Conservation (phyloP, 2,797 vertebrate species). For the Gouania willdenowi region DNA sequence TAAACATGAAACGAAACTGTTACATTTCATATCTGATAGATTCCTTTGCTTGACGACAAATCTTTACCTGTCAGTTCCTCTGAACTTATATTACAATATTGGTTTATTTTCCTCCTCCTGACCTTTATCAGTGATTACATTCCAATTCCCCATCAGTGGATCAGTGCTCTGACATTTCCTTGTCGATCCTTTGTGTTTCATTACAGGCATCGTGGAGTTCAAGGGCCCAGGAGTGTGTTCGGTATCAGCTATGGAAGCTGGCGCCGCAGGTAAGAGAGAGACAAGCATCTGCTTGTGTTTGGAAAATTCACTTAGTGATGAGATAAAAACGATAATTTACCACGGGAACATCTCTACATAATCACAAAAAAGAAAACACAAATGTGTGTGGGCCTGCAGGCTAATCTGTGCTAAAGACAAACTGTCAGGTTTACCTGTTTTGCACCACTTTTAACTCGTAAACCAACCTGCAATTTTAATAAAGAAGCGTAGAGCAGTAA, state of each 20-base stretch:
- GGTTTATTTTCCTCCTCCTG: conserved; percentile 23
- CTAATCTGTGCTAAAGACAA: no score
- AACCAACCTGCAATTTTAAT: no score
- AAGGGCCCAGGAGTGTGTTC: conserved; percentile 13
- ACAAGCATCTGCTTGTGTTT: neutral
- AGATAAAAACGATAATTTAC: no score
- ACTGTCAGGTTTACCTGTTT: no score
- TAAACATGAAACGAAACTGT: conserved; percentile 25
- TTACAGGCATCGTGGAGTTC: conserved; percentile 30
- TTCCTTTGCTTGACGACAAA: conserved; percentile 11
- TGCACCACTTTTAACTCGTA: no score
- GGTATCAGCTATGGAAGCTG: neutral
- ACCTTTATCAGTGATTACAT: conserved; percentile 56
- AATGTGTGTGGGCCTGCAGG: no score
- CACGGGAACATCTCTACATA: no score
- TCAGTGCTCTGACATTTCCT: conserved; percentile 56
- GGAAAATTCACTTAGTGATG: neutral
- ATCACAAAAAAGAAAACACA: no score
- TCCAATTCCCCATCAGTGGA: conserved; percentile 43
- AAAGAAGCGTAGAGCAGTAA: no score
- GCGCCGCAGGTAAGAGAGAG: neutral
- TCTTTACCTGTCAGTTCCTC: conserved; percentile 8
- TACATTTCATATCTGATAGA: conserved; percentile 10
- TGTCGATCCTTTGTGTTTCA: conserved; percentile 30
- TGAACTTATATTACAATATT: conserved; percentile 27